phyloP scores from a whole-genome alignment of 2,797 vertebrate genomes.

The Denticeps clupeoides region DNA sequence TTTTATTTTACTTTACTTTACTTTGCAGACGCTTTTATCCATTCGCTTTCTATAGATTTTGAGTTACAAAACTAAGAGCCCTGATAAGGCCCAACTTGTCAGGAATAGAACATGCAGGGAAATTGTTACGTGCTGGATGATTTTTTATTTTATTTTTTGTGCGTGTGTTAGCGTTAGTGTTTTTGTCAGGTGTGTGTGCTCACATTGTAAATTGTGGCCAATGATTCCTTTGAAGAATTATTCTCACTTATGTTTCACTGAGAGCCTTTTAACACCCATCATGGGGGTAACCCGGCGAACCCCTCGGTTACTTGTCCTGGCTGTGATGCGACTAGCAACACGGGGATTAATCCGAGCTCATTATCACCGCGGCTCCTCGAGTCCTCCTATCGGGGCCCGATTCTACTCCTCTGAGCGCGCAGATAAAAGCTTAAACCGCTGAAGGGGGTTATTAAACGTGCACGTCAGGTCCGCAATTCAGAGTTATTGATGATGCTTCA shows the following conservation, averaged over 20 bases:
- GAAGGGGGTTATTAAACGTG: conserved; percentile 49
- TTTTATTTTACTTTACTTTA: too few species aligned
- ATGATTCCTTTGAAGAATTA: conserved; percentile 13
- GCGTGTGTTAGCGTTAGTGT: neutral
- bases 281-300: too few species aligned
- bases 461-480: conserved; percentile 37
- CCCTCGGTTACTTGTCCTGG: too few species aligned
- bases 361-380: conserved; percentile 21
- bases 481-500: conserved; percentile 54
- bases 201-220: conserved; percentile 14
- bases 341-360: conserved; percentile 23
- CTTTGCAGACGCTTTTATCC: too few species aligned
- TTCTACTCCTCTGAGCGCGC: too few species aligned
- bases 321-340: conserved; percentile 24
- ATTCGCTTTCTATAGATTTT: too few species aligned
- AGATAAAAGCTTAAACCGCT: conserved; percentile 35
- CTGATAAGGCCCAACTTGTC: too few species aligned
- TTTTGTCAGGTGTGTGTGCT: too few species aligned
- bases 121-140: too few species aligned
- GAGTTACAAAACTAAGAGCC: too few species aligned
- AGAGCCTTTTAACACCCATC: conserved; percentile 17
- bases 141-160: neutral
- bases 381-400: conserved; percentile 8
- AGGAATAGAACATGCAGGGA: too few species aligned
- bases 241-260: conserved; percentile 19